Evolutionary conservation across 1,140 invertebrate genomes (phyloP), one percentile per base, ranked within the genome.

Genomic region (Penaeus chinensis): DNA sequence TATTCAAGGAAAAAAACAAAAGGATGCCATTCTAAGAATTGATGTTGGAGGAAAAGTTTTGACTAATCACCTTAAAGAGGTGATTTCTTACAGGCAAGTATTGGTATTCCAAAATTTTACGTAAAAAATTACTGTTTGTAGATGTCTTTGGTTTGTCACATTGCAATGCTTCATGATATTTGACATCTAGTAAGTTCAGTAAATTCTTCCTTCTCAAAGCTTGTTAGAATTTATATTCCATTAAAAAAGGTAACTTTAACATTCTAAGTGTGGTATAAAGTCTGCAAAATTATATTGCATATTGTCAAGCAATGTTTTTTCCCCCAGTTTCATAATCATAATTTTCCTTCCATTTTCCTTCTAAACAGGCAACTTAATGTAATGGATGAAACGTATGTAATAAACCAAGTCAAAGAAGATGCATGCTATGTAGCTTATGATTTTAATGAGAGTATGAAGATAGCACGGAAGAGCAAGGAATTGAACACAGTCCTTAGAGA

Each of bases 361-460:
- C n/a, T 27, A 84, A 66, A 32, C 81, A 90, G 98, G 63, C 98
- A 99, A 91, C 93, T 99, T 24, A 97, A 99, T 94, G 98, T 99
- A 0, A 98, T 99, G 96, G 98, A 99, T 92, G 99, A 99, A 93
- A 99, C 98, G 0, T 98, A 98, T 93, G 98, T 99, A 0, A 98
- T 99, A 18, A 99, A 99, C 93, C 98, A 99, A 93, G 96, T 97
- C 0, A 99, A 99, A 92, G 99, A 99, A 93, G 98, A 99, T 92
- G 95, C 96, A 0, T 99, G 98, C 91, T 99, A 96, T 93, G 97
- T 99, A 0, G 96, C 98, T 0, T 93, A 94, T 90, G 94, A 99
- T 91, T 98, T 99, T 91, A 95, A 95, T 91, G 92, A 93, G 24
- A 97, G 99, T 89, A 96, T 99, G 95, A 93, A 95, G 66, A 95